These are phyloP conservation scores for Oeneis ivallda DNA, from an alignment of 2,888 invertebrate genomes.

Conservation along the genomic window DNA sequence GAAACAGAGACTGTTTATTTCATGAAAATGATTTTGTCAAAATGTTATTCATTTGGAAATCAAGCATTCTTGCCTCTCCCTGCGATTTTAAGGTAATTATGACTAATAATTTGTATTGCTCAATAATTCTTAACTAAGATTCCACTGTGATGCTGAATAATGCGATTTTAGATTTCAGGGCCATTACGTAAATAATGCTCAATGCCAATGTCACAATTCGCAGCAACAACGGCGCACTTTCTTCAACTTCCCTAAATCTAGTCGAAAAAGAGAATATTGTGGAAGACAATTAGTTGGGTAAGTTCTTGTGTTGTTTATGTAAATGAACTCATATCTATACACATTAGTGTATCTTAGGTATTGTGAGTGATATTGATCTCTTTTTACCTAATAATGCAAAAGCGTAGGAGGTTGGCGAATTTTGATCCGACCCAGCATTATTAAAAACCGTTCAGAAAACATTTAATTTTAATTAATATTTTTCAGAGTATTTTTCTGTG, in stretches of 20 bases:
- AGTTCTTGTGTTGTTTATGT: constrained; percentile 10
- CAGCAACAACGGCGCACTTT: constrained; percentile 60
- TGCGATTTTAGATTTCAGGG: constrained; percentile 69
- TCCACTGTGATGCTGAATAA: background rate
- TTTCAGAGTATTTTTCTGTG: too few relatives aligned
- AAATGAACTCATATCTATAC: background rate
- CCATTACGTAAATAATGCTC: constrained; percentile 71
- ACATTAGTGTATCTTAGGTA: too few relatives aligned
- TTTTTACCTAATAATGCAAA: too few relatives aligned
- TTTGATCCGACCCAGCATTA: too few relatives aligned
- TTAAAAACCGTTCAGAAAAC: too few relatives aligned
- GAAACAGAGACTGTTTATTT: constrained; percentile 4
- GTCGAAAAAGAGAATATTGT: constrained; percentile 84
- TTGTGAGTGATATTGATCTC: too few relatives aligned
- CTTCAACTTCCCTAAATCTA: constrained; percentile 64
- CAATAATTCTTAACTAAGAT: background rate
- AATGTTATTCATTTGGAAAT: constrained; percentile 23
- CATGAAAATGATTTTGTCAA: constrained; percentile 32
- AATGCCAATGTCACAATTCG: constrained; percentile 62
- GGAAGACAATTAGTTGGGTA: constrained; percentile 90
- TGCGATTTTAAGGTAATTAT: constrained; percentile 28
- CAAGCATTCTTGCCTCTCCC: constrained; percentile 16
- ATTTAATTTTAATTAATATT: too few relatives aligned
- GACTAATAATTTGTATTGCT: background rate
- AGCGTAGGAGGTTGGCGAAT: too few relatives aligned